Conservation (phyloP, 2,888 invertebrate species). For the Quadroppia sp. region DNA sequence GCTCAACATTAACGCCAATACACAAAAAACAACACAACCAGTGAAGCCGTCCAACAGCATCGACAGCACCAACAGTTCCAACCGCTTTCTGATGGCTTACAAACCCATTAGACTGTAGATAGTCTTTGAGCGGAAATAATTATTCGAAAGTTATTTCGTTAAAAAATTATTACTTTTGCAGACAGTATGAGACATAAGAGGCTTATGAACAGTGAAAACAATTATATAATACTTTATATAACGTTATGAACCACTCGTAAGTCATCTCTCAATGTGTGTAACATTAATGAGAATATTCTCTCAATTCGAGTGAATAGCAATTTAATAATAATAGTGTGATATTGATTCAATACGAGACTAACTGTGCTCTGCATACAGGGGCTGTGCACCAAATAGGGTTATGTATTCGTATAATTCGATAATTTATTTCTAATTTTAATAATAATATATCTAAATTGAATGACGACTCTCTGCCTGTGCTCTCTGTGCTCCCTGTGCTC, state of each 20-base stretch:
- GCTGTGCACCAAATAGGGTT: too few species aligned
- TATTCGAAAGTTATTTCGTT: constrained; percentile 5
- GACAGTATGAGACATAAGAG: neutral
- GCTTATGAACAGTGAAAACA: constrained; percentile 24
- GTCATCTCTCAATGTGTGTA: too few species aligned
- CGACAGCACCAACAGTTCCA: neutral
- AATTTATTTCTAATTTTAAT: constrained; percentile 32
- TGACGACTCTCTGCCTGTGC: neutral
- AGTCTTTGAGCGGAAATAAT: constrained; percentile 17
- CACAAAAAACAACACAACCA: neutral
- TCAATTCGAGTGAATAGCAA: neutral
- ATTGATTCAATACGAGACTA: neutral
- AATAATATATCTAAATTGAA: neutral
- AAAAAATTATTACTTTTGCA: neutral
- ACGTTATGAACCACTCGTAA: neutral
- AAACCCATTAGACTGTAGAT: constrained; percentile 12
- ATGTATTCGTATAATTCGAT: neutral
- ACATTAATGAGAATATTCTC: too few species aligned
- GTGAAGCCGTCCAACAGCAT: neutral
- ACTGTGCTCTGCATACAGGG: too few species aligned
- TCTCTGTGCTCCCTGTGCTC: neutral
- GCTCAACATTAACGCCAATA: constrained; percentile 17
- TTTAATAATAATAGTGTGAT: constrained; percentile 5
- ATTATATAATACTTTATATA: neutral
- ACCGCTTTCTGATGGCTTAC: constrained; percentile 2